A percentile compares a stretch with the other conserved stretches of the same genome.
Evolutionary conservation across 1,140 invertebrate species (phyloP).

Genomic region (Solen grandis): DNA sequence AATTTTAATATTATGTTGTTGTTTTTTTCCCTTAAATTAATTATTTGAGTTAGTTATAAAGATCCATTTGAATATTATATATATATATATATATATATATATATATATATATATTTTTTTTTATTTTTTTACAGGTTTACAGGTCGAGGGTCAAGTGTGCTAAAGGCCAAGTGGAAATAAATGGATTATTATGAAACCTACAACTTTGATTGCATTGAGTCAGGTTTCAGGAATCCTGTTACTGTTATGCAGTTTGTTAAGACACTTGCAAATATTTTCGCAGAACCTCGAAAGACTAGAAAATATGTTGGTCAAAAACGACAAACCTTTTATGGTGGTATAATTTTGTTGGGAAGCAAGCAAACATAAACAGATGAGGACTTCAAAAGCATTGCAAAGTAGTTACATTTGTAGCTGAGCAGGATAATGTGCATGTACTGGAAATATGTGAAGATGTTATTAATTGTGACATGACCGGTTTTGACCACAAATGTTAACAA

Average conservation of each 20-base stretch:
- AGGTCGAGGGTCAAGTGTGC: neutral
- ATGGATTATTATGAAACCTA: neutral
- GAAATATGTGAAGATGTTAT: neutral
- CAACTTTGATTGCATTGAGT: conserved; percentile 10
- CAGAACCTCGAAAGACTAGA: neutral
- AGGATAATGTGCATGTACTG: too few relatives aligned
- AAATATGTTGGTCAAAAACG: neutral
- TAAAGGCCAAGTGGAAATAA: neutral
- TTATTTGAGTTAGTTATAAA: too few relatives aligned
- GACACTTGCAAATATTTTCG: neutral
- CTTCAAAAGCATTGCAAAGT: neutral
- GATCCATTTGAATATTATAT: too few relatives aligned
- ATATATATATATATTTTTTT: too few relatives aligned
- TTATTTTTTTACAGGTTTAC: too few relatives aligned
- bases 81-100: too few relatives aligned
- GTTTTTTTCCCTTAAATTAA: too few relatives aligned
- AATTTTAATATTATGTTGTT: too few relatives aligned
- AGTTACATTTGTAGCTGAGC: neutral
- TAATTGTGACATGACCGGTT: neutral
- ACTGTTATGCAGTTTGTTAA: neutral
- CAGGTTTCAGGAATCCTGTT: neutral
- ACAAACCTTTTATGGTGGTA: neutral
- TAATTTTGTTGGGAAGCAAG: neutral
- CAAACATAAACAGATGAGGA: neutral
- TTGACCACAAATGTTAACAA: too few relatives aligned